Percentiles rank a stretch among this genome's conserved stretches.
Conservation (phyloP, 2,797 vertebrate genomes). For the Kryptolebias ocellatus region DNA sequence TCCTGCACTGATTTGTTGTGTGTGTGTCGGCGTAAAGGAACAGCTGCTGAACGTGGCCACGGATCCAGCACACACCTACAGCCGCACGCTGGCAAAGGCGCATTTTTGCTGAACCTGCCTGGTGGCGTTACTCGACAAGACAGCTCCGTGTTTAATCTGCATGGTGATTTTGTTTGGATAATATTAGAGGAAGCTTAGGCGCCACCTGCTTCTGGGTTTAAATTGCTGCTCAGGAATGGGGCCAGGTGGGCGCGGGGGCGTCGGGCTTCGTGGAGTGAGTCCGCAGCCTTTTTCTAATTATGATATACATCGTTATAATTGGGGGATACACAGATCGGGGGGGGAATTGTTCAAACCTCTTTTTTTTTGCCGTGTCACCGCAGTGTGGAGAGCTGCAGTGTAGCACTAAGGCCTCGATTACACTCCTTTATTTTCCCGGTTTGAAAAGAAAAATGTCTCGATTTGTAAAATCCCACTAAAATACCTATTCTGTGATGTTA, state of each 20-base stretch:
- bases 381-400: neutral
- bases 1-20: conserved; percentile 36
- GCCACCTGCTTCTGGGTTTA: conserved; percentile 63
- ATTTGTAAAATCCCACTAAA: too few species aligned
- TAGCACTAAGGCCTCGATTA: conserved; percentile 3
- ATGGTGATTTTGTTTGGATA: conserved; percentile 65
- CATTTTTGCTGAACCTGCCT: conserved; percentile 54
- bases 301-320: conserved; percentile 50
- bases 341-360: conserved; percentile 46
- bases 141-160: conserved; percentile 64
- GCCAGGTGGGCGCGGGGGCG: conserved; percentile 41
- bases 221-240: conserved; percentile 39
- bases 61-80: conserved; percentile 34
- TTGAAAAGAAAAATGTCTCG: too few species aligned
- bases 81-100: conserved; percentile 29
- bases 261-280: conserved; percentile 31
- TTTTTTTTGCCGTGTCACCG: conserved; percentile 20
- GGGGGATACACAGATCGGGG: conserved; percentile 27
- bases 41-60: conserved; percentile 53
- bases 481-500: too few species aligned
- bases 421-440: neutral
- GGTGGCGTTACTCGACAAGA: conserved; percentile 62
- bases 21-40: conserved; percentile 45
- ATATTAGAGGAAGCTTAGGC: conserved; percentile 48
- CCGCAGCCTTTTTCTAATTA: conserved; percentile 55